These are phyloP conservation scores for Cataglyphis hispanica DNA, from an alignment of 1,140 invertebrate genomes.

Conservation along the genomic window DNA sequence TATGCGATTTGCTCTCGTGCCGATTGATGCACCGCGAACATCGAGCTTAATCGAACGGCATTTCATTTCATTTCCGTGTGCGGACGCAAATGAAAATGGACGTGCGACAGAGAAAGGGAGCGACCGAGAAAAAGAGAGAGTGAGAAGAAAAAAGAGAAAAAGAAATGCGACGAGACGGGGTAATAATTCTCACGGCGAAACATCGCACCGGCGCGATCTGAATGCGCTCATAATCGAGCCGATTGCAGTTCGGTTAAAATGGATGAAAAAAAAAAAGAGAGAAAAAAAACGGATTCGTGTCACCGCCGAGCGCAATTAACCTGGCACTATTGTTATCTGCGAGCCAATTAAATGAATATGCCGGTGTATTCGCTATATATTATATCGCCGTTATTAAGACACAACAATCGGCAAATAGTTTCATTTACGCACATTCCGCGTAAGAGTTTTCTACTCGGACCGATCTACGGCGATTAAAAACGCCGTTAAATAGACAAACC, in stretches of 20 bases:
- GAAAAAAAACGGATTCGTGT: background rate
- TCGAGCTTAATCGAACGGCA: constrained; percentile 57
- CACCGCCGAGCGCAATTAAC: constrained; percentile 57
- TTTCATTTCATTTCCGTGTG: constrained; percentile 59
- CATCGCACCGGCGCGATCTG: constrained; percentile 61
- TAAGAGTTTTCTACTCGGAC: background rate
- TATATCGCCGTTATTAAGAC: constrained; percentile 44
- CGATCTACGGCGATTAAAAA: constrained; percentile 39
- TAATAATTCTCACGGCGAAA: constrained; percentile 65
- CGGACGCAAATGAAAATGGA: constrained; percentile 70
- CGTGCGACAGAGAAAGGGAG: background rate
- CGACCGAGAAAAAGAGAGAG: background rate
- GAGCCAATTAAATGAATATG: constrained; percentile 39
- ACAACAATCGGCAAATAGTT: constrained; percentile 44
- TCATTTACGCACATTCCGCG: constrained; percentile 3
- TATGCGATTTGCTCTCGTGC: constrained; percentile 68
- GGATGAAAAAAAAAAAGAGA: constrained; percentile 22
- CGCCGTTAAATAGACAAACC: constrained; percentile 19
- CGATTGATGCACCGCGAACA: constrained; percentile 62
- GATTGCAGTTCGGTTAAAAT: constrained; percentile 60
- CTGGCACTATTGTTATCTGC: constrained; percentile 47
- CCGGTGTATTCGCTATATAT: constrained; percentile 21
- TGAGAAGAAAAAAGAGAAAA: background rate
- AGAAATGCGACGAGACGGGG: constrained; percentile 13
- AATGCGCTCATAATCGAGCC: constrained; percentile 63